A percentile compares a stretch with the other conserved stretches of the same genome.
Evolutionary conservation across 2,113 vertebrate genomes (phyloP).

Genomic region (Malurus elegans): DNA sequence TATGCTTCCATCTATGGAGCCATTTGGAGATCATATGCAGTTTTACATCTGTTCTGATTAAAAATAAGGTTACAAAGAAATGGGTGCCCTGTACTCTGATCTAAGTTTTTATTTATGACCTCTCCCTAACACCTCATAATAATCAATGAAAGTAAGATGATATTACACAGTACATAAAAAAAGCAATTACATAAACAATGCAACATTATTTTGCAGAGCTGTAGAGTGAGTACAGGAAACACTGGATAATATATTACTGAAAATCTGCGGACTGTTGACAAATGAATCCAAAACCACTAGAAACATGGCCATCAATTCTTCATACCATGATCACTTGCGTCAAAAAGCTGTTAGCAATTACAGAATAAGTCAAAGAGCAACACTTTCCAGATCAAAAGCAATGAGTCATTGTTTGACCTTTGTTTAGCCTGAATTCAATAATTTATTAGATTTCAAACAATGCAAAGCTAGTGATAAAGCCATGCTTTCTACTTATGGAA

Average conservation of each 20-base stretch:
- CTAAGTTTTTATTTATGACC: not conserved
- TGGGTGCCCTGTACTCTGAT: not conserved
- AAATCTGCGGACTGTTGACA: not conserved
- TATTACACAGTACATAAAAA: not conserved
- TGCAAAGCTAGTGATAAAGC: not conserved
- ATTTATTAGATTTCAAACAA: conserved; percentile 4
- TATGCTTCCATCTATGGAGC: not conserved
- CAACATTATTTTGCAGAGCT: not conserved
- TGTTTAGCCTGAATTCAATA: conserved; percentile 11
- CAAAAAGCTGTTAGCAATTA: conserved; percentile 31
- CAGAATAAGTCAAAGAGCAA: conserved; percentile 21
- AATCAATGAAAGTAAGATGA: not conserved
- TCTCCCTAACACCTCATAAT: not conserved
- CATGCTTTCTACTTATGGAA: not conserved
- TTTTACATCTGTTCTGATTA: not conserved
- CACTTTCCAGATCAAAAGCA: not conserved
- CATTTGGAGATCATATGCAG: not conserved
- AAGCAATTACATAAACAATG: not conserved
- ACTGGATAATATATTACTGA: not conserved
- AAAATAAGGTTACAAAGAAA: not conserved
- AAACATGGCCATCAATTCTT: conserved; percentile 12
- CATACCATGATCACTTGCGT: not conserved
- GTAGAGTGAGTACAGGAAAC: not conserved
- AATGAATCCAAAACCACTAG: not conserved
- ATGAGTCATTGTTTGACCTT: conserved; percentile 49